phyloP scores from a whole-genome alignment of 2,113 vertebrate species.

The Nibea albiflora region DNA sequence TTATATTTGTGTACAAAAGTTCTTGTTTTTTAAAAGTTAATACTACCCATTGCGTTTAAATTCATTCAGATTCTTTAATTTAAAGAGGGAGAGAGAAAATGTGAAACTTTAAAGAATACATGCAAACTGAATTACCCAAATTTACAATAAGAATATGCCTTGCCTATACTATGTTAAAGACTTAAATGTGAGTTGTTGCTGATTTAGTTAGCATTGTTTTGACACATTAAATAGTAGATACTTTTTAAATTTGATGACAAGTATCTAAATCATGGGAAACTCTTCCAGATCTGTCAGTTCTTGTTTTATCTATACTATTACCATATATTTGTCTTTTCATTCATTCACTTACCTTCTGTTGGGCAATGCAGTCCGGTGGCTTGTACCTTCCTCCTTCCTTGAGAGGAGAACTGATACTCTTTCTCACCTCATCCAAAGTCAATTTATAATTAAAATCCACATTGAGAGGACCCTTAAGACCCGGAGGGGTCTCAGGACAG shows the following conservation, averaged over 20 bases:
- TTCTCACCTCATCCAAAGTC: slow-evolving; percentile 70
- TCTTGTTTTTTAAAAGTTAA: too few species aligned
- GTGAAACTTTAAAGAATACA: not conserved
- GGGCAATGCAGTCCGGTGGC: slow-evolving; percentile 87
- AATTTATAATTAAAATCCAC: slow-evolving; percentile 86
- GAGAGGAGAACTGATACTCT: slow-evolving; percentile 69
- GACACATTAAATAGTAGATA: not conserved
- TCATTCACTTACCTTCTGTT: slow-evolving; percentile 83
- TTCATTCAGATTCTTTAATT: too few species aligned
- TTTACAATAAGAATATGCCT: not conserved
- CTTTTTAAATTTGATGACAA: not conserved
- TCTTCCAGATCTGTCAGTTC: not conserved
- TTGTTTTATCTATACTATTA: not conserved
- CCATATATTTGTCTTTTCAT: not conserved
- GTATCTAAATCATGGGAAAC: not conserved
- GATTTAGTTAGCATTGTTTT: not conserved
- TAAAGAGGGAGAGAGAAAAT: not conserved
- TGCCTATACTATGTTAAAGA: not conserved
- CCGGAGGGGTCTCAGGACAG: slow-evolving; percentile 61
- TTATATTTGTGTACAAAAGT: not conserved
- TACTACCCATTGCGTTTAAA: too few species aligned
- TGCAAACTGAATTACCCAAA: not conserved
- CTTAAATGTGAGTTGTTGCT: not conserved
- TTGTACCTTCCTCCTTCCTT: slow-evolving; percentile 86
- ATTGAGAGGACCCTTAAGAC: slow-evolving; percentile 84